Base-by-base conservation (phyloP, 37 sponge, comb jelly and placozoan genomes). In the Dysidea cf. avara region DNA sequence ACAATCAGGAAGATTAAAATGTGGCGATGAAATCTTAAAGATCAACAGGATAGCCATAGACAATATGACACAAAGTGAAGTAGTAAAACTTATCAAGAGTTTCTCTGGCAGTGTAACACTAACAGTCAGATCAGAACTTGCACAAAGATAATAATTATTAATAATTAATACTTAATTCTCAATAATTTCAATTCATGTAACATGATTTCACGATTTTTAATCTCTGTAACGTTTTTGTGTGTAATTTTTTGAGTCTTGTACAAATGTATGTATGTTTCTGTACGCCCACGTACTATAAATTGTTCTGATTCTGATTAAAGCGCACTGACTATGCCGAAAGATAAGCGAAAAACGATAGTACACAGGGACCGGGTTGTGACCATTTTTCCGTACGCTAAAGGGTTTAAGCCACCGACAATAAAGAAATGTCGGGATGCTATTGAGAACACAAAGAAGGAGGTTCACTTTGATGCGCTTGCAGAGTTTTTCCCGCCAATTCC, bases 1-100 rank as follows among this genome's bases (percentile, higher is more conserved):
- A n/a, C 60, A 74, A 0, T 91, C 90, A 43, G 96, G 96, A 7
- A 56, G 96, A n/a, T 35, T 95, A 30, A 68, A 74, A 16, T 72
- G 77, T 61, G 92, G 92, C 16, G 83, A 85, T 36, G 70, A 82
- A 21, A 74, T 86, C 66, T 16, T 53, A 26, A 72, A 66, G 56
- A 85, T 85, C 56, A 85, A 85, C 30, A 75, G 77, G 26, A 62
- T 75, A 31, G 25, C 76, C 3, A 60, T 82, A 34, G 39, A 22
- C 22, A 63, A 66, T 54, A 82, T 76, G 83, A 83, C 83, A 17
- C 92, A 86, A 59, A 58, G 65, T 32, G 77, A 82, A 25, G 87
- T 75, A 0, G 87, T 92, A 21, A 63, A 78, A 25, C n/a, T 86
- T 50, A 92, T 92, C 51, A 92, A 63, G 54, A 47, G 65, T 7